phyloP scores from a whole-genome alignment of 2,113 vertebrate genomes.

The Ia io region DNA sequence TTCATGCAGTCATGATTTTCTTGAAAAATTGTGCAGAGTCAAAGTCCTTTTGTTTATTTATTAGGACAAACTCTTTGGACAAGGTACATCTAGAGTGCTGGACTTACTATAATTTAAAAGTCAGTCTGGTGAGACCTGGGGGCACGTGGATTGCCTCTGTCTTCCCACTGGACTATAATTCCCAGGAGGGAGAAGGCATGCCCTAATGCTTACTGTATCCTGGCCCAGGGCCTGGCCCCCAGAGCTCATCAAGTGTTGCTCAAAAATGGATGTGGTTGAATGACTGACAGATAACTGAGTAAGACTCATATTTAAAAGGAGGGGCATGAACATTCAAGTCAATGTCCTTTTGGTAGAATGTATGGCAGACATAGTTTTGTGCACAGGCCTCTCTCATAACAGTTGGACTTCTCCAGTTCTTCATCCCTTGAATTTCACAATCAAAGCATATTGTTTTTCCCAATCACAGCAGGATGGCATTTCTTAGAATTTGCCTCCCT shows the following conservation, averaged over 20 bases:
- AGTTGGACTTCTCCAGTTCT: not conserved
- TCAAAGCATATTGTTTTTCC: not conserved
- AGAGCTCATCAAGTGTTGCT: not conserved
- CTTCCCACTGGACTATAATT: not conserved
- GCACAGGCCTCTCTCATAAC: not conserved
- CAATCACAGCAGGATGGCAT: not conserved
- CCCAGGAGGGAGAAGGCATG: not conserved
- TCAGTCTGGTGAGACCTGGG: not conserved
- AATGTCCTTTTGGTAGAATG: not conserved
- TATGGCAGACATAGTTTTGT: not conserved
- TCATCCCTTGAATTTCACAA: not conserved
- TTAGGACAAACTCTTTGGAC: not conserved
- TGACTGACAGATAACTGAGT: not conserved
- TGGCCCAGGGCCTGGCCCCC: not conserved
- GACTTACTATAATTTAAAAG: not conserved
- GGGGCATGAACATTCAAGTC: not conserved
- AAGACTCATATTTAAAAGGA: not conserved
- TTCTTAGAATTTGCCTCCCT: not conserved
- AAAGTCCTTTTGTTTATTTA: not conserved
- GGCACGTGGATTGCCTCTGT: not conserved
- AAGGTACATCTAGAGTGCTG: not conserved
- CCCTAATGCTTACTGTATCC: no score
- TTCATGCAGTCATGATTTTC: not conserved
- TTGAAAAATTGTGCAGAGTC: not conserved
- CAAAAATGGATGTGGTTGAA: not conserved